Evolutionary conservation across 64 coral and sea anemone species (phyloP).

Genomic region (Actinia tenebrosa): DNA sequence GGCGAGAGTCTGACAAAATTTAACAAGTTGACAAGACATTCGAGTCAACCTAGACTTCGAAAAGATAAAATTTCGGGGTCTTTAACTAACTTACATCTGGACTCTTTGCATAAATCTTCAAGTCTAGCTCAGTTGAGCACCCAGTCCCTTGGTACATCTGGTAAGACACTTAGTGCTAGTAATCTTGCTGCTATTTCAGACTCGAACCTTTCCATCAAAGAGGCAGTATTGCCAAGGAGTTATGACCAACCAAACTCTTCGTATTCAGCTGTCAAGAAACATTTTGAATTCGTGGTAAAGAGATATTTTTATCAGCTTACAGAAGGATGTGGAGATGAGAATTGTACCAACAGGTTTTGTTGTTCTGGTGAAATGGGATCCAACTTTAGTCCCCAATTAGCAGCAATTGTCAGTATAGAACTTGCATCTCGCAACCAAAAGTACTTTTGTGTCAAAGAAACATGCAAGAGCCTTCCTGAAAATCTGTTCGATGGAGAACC

Average conservation of each 20-base stretch:
- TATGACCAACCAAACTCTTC: constrained; percentile 89
- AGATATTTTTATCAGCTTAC: constrained; percentile 86
- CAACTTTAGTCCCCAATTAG: constrained; percentile 50
- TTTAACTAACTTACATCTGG: constrained; percentile 44
- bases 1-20: constrained; percentile 66
- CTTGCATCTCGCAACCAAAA: constrained; percentile 71
- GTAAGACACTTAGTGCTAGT: constrained; percentile 87
- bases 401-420: constrained; percentile 95
- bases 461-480: constrained; percentile 36
- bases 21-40: constrained; percentile 60
- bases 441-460: constrained; percentile 67
- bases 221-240: constrained; percentile 75
- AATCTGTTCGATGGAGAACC: constrained; percentile 75
- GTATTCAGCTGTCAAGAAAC: constrained; percentile 57
- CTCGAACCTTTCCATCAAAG: constrained; percentile 87
- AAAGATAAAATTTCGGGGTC: constrained; percentile 58
- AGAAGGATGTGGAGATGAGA: constrained; percentile 72
- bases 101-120: constrained; percentile 45
- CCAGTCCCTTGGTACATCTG: constrained; percentile 47
- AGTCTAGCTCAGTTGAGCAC: constrained; percentile 80
- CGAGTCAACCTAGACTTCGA: constrained; percentile 77
- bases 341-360: constrained; percentile 91
- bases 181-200: constrained; percentile 99
- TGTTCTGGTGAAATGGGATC: constrained; percentile 39
- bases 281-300: constrained; percentile 76